Conservation (phyloP, 2,888 invertebrate species). For the Phlogophora meticulosa region DNA sequence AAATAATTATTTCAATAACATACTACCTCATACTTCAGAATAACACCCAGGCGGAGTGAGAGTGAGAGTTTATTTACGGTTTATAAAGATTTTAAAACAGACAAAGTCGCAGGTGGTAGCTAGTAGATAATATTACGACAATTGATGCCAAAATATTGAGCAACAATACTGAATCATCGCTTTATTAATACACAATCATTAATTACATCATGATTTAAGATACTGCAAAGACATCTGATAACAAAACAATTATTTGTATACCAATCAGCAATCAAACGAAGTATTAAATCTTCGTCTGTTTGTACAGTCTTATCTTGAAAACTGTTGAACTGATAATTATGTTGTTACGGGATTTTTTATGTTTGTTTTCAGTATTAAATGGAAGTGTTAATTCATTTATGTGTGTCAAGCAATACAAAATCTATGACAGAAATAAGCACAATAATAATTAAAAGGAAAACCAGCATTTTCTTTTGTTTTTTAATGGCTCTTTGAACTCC, state of each 20-base stretch:
- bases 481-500: too few species aligned
- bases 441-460: too few species aligned
- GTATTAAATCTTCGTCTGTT: constrained; percentile 3
- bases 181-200: background rate
- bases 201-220: background rate
- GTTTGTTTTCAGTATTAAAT: background rate
- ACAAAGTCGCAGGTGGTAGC: too few species aligned
- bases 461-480: too few species aligned
- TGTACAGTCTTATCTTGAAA: background rate
- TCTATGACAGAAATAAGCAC: too few species aligned
- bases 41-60: too few species aligned
- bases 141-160: background rate
- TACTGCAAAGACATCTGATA: constrained; percentile 15
- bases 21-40: too few species aligned
- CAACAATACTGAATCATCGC: background rate
- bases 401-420: too few species aligned
- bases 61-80: too few species aligned
- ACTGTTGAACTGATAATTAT: background rate
- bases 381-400: too few species aligned
- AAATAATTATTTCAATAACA: too few species aligned
- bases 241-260: constrained; percentile 3
- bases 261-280: background rate
- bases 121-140: background rate
- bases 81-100: too few species aligned
- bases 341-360: background rate